phyloP scores from a whole-genome alignment of 2,888 invertebrate species.

The Drosophila lacicola region DNA sequence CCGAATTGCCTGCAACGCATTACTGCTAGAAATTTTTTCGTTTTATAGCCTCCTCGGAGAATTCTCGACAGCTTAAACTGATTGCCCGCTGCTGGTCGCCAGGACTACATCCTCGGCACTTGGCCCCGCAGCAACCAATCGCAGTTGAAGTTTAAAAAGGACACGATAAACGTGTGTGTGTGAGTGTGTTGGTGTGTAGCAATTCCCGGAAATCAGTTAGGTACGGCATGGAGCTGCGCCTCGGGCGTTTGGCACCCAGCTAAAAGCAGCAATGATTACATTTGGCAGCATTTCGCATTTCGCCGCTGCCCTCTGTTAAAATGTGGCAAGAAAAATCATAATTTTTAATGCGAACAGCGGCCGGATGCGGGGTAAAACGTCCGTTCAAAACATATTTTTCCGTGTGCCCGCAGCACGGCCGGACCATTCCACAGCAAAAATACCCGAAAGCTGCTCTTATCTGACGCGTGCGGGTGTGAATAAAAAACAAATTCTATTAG shows the following conservation, averaged over 20 bases:
- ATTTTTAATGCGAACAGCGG: slow-evolving; percentile 47
- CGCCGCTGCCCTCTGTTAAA: slow-evolving; percentile 22
- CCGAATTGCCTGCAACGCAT: slow-evolving; percentile 44
- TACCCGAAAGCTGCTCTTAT: slow-evolving; percentile 43
- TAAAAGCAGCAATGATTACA: slow-evolving; percentile 64
- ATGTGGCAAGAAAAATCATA: slow-evolving; percentile 50
- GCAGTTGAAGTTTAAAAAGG: slow-evolving; percentile 23
- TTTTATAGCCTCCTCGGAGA: slow-evolving; percentile 65
- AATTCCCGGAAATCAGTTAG: slow-evolving; percentile 75
- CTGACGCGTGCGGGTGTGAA: slow-evolving; percentile 61
- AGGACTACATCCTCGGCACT: slow-evolving; percentile 46
- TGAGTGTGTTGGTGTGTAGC: slow-evolving; percentile 25
- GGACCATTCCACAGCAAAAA: slow-evolving; percentile 17
- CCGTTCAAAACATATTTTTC: slow-evolving; percentile 46
- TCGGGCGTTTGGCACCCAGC: slow-evolving; percentile 60
- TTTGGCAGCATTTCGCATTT: slow-evolving; percentile 52
- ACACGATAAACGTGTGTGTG: slow-evolving; percentile 14
- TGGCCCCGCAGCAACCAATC: slow-evolving; percentile 14
- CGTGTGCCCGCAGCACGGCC: slow-evolving; percentile 22
- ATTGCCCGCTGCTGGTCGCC: slow-evolving; percentile 64
- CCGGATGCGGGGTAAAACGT: slow-evolving; percentile 6
- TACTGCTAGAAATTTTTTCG: slow-evolving; percentile 54
- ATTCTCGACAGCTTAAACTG: slow-evolving; percentile 73
- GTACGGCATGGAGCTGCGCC: slow-evolving; percentile 61
- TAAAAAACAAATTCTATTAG: slow-evolving; percentile 64